Evolutionary conservation across 2,113 vertebrate species (phyloP).

Genomic region (Lonchura striata): DNA sequence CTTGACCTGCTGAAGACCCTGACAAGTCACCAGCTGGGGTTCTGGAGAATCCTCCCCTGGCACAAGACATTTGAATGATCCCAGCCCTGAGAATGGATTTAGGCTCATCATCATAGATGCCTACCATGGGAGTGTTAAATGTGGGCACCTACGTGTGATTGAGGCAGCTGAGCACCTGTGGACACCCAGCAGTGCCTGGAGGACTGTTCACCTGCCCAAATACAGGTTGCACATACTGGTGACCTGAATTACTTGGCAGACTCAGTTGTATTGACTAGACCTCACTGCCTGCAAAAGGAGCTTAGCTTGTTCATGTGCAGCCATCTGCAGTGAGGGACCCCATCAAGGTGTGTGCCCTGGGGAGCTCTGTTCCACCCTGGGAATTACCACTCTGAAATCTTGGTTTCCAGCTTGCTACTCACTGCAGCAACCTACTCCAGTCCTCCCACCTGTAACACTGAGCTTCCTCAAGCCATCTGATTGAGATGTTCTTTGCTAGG

Average conservation of each 20-base stretch:
- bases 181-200: not conserved
- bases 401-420: not conserved
- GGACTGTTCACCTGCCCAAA: not conserved
- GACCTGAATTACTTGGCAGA: not conserved
- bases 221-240: not conserved
- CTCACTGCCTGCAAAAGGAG: not conserved
- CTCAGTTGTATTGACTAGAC: not conserved
- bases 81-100: not conserved
- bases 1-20: not conserved
- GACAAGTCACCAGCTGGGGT: rapidly evolving
- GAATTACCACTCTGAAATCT: not conserved
- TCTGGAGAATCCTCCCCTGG: not conserved
- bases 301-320: not conserved
- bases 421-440: not conserved
- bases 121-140: not conserved
- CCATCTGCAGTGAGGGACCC: not conserved
- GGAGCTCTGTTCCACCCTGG: not conserved
- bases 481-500: not conserved
- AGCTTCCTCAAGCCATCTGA: not conserved
- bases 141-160: not conserved
- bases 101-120: not conserved
- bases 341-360: rapidly evolving
- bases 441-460: not conserved
- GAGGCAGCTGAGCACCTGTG: not conserved
- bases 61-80: rapidly evolving